Evolutionary conservation across 1,140 invertebrate genomes (phyloP).

Genomic region (Plodia interpunctella): DNA sequence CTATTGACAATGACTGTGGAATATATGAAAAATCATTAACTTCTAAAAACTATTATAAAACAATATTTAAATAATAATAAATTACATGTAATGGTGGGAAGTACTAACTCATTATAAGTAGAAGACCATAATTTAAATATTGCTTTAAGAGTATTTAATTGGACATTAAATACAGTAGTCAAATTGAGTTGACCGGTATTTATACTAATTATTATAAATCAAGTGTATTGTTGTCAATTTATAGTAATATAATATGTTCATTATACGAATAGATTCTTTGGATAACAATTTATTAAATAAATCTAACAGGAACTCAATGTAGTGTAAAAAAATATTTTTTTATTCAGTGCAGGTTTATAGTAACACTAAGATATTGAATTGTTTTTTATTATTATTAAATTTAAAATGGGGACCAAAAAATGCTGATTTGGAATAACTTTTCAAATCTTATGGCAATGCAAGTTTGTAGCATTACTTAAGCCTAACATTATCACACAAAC

Average conservation of each 20-base stretch:
- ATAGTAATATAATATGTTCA: constrained; percentile 63
- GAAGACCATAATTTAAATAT: constrained; percentile 66
- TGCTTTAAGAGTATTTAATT: constrained; percentile 57
- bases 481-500: constrained; percentile 68
- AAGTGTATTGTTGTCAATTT: constrained; percentile 44
- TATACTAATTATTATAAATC: constrained; percentile 54
- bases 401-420: constrained; percentile 45
- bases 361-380: constrained; percentile 15
- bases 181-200: constrained; percentile 38
- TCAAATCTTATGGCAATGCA: constrained; percentile 61
- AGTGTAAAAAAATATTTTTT: constrained; percentile 55
- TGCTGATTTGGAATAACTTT: constrained; percentile 60
- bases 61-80: constrained; percentile 70
- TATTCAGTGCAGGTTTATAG: constrained; percentile 18
- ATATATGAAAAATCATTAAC: constrained; percentile 55
- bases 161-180: constrained; percentile 43
- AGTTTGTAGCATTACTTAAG: constrained; percentile 53
- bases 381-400: constrained; percentile 20
- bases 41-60: constrained; percentile 55
- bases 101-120: constrained; percentile 50
- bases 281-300: constrained; percentile 72
- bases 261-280: constrained; percentile 69
- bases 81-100: constrained; percentile 69
- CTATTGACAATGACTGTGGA: constrained; percentile 73
- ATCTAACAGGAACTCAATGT: constrained; percentile 72